Evolutionary conservation across 37 sponge, comb jelly and placozoan species (phyloP).

Genomic region (Chondrosia reniformis): DNA sequence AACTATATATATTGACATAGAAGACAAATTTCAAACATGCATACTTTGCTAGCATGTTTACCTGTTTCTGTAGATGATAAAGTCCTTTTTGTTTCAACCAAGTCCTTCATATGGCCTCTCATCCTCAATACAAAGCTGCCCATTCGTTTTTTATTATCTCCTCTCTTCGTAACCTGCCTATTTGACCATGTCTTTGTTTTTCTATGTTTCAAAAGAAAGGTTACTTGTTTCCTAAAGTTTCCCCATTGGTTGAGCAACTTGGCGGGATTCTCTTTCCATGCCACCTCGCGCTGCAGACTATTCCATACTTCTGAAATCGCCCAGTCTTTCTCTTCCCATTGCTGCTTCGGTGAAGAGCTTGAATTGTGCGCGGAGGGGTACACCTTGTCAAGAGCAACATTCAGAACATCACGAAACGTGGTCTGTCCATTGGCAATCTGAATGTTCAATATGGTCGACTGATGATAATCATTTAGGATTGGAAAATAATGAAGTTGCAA

Average conservation of each 20-base stretch:
- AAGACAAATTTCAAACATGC: no score
- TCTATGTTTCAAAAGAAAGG: not conserved
- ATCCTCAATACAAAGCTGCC: not conserved
- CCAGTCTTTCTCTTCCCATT: not conserved
- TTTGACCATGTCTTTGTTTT: not conserved
- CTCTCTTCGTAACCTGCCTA: not conserved
- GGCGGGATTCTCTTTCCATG: slow-evolving; percentile 10
- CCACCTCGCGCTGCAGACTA: slow-evolving; percentile 1
- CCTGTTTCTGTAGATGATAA: no score
- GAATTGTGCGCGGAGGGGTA: not conserved
- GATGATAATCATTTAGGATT: no score
- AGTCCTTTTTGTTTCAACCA: no score
- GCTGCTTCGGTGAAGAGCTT: no score
- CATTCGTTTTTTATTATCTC: not conserved
- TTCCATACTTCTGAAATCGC: slow-evolving; percentile 1
- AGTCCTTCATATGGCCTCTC: not conserved
- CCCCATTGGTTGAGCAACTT: slow-evolving; percentile 5
- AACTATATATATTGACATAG: no score
- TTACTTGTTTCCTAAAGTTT: not conserved
- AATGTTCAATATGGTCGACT: not conserved
- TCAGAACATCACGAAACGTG: not conserved
- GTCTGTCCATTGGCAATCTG: not conserved
- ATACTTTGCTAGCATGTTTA: no score
- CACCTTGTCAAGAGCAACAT: not conserved
- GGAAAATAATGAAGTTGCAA: no score